Base-by-base conservation (phyloP, 2,888 invertebrate species). In the Lithophane leautieri region DNA sequence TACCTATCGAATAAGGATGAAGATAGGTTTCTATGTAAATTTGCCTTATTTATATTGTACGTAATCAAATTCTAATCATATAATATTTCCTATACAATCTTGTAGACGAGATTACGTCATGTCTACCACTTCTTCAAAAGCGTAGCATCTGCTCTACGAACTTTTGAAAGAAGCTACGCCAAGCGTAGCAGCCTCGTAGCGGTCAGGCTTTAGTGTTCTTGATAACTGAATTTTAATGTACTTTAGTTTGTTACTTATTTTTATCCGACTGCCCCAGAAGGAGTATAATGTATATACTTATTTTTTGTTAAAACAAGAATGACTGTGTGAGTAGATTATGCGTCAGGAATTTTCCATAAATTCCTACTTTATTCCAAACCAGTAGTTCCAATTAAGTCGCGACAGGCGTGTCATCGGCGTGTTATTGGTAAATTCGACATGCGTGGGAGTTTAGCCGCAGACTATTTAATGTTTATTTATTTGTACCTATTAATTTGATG, bases 351-450 rank as follows among this genome's bases (percentile, higher is more conserved):
- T 19, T 68, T 40, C 12, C 25, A 42, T 9, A 58, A 14, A 44
- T 58, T 70, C 25, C 7, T 65, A n/a, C 58, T 65, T 40, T 6
- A 60, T 82, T 82, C 65, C 70, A 71, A 25, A 2, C 44, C 73
- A 73, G 66, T 76, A 83, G 62, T 47, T 74, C 12, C 77, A 70
- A 81, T 84, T 79, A 78, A 52, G 65, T 12, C 1, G 16, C 40
- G 87, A 83, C 85, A 82, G 40, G 85, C 92, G 86, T 91, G 83
- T 85, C 89, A 93, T 90, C 60, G 77, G 85, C 87, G 80, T 89
- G 89, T 58, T 88, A 91, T 91, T 91, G 89, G 88, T 67, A 60
- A 82, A 91, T 94, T 92, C 81, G 93, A 82, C 89, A 91, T 88
- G 91, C 91, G 93, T 91, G 83, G 92, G 92, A 85, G 92, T 86